phyloP scores from a whole-genome alignment of 2,113 vertebrate species.

The Salvelinus fontinalis region DNA sequence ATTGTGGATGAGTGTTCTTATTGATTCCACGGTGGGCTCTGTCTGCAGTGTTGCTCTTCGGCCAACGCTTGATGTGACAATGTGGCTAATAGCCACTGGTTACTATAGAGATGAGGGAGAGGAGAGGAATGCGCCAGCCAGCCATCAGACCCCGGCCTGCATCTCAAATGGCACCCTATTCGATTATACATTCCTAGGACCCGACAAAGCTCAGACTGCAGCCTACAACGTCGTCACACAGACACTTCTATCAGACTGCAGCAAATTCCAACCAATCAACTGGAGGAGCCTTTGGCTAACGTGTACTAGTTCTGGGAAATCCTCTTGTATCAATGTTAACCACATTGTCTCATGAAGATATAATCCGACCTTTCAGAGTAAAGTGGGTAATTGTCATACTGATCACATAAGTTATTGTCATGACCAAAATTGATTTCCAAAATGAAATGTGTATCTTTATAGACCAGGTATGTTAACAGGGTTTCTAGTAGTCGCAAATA shows the following conservation, averaged over 20 bases:
- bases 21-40: neutral
- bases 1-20: neutral
- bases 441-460: no score
- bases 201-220: neutral
- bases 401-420: no score
- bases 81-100: slow-evolving; percentile 61
- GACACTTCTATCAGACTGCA: slow-evolving; percentile 84
- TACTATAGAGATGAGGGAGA: slow-evolving; percentile 64
- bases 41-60: slow-evolving; percentile 40
- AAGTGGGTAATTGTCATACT: slow-evolving; percentile 63
- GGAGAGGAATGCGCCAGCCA: slow-evolving; percentile 61
- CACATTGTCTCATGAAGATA: slow-evolving; percentile 31
- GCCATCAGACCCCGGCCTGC: slow-evolving; percentile 19
- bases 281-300: no score
- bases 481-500: no score
- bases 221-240: no score
- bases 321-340: neutral
- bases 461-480: no score
- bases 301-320: no score
- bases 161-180: no score
- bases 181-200: neutral
- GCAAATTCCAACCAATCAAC: slow-evolving; percentile 76
- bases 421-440: no score
- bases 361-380: slow-evolving; percentile 86
- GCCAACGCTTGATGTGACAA: slow-evolving; percentile 52